These are phyloP conservation scores for Ophioderma brevispina DNA, from an alignment of 35 echinoderm and acorn worm species.

Conservation along the genomic window DNA sequence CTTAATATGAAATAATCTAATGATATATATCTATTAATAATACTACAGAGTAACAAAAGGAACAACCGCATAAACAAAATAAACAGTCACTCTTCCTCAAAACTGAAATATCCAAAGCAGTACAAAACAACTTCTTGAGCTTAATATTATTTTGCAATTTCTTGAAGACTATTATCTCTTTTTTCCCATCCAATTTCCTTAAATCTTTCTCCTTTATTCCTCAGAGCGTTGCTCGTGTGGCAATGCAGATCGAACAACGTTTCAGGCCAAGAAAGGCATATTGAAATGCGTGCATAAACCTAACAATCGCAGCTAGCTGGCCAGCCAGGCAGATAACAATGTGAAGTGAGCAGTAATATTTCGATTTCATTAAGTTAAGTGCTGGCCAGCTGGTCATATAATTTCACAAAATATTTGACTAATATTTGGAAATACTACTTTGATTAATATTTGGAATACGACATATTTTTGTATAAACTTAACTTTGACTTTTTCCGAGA, in stretches of 20 bases:
- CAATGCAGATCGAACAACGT: not conserved
- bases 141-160: not conserved
- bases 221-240: not conserved
- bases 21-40: not conserved
- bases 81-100: not conserved
- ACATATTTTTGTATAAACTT: not conserved
- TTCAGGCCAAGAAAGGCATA: not conserved
- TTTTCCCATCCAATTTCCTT: not conserved
- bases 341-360: not conserved
- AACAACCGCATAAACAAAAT: not conserved
- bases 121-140: not conserved
- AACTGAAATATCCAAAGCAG: not conserved
- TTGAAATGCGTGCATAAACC: not conserved
- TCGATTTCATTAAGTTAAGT: slow-evolving; percentile 7
- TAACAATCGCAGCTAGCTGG: not conserved
- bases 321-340: not conserved
- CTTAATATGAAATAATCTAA: not conserved
- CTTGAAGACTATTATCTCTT: not conserved
- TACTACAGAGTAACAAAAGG: not conserved
- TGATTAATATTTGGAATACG: no score
- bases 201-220: not conserved
- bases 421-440: not conserved
- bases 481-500: no score
- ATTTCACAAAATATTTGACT: not conserved
- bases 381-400: not conserved